Conservation (phyloP, 2,113 vertebrate genomes). For the Dipodomys spectabilis region DNA sequence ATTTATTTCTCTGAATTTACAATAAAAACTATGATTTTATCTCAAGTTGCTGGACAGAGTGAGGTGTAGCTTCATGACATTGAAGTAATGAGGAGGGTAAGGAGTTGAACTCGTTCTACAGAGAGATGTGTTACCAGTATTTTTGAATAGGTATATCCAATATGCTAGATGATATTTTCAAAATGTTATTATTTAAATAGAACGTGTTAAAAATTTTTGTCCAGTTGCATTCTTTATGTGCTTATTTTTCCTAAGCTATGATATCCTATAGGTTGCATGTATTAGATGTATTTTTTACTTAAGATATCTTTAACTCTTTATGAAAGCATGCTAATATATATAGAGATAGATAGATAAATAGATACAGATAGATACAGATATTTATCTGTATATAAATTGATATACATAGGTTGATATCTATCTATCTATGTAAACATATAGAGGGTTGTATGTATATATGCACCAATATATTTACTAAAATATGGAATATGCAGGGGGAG, state of each 20-base stretch:
- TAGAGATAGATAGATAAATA: no score
- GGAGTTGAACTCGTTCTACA: no score
- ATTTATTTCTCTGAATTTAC: background rate
- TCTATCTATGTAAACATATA: no score
- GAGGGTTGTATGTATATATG: no score
- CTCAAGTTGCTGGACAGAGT: background rate
- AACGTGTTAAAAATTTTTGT: background rate
- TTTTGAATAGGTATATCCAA: background rate
- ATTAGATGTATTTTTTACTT: background rate
- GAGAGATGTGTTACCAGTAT: background rate
- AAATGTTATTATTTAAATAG: background rate
- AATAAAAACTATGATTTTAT: background rate
- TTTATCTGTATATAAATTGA: no score
- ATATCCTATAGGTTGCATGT: background rate
- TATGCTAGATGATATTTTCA: background rate
- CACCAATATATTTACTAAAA: no score
- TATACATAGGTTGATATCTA: no score
- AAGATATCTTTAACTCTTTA: background rate
- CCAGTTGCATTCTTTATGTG: background rate
- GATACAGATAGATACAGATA: no score
- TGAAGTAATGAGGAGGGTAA: no score
- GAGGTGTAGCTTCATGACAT: background rate
- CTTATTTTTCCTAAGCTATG: no score
- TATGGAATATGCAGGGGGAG: no score
- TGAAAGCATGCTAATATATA: no score